Conservation (phyloP, 2,797 vertebrate genomes). For the Enoplosus armatus region DNA sequence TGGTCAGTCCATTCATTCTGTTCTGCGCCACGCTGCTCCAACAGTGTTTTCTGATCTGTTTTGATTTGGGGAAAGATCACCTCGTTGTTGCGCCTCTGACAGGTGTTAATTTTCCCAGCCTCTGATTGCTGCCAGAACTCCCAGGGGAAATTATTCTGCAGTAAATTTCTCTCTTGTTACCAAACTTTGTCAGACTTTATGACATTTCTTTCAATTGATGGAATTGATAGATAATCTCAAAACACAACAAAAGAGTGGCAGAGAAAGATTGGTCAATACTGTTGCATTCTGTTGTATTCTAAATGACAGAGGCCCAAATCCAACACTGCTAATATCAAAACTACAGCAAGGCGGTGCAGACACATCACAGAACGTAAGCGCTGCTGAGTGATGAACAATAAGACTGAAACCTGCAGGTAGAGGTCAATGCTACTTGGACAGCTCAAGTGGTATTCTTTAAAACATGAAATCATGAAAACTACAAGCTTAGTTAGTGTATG, state of each 20-base stretch:
- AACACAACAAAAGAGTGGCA: slow-evolving; percentile 16
- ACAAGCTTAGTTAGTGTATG: background rate
- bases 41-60: slow-evolving; percentile 24
- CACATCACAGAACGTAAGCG: background rate
- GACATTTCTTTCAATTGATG: slow-evolving; percentile 11
- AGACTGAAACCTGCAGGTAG: background rate
- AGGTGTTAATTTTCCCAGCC: slow-evolving; percentile 46
- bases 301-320: slow-evolving; percentile 3
- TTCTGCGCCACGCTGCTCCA: background rate
- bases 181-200: slow-evolving; percentile 34
- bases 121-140: background rate
- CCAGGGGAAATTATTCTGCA: slow-evolving; percentile 16
- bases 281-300: background rate
- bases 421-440: background rate
- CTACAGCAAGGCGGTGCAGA: background rate
- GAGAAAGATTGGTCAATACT: background rate
- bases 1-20: slow-evolving; percentile 5
- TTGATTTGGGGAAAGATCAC: slow-evolving; percentile 30
- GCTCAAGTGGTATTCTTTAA: background rate
- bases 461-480: background rate
- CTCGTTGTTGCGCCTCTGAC: slow-evolving; percentile 23
- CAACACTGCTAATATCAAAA: background rate
- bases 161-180: background rate
- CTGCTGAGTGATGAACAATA: background rate
- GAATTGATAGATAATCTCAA: background rate